Evolutionary conservation across 2,797 vertebrate species (phyloP), one percentile per base, ranked within the genome.

Genomic region (Poecile montanus): DNA sequence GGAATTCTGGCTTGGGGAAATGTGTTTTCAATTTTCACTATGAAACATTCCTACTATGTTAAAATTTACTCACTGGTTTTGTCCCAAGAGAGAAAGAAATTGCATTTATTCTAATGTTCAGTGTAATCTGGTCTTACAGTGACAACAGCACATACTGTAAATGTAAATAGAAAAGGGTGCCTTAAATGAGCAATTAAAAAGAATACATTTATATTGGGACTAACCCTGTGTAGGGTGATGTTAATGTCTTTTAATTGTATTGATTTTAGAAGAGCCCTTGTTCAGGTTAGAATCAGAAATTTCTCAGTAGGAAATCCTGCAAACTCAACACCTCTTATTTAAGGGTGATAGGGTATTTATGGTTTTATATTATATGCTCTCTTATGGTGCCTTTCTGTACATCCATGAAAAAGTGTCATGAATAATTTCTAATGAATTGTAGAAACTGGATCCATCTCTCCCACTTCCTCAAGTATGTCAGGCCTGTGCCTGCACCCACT

Each of bases 11-110:
- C 88, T 88, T 58, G 44, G 77, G 71, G 44, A 96, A 95, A 93
- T 89, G 71, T 90, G 94, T 81, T 94, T 94, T 91, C 87, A 86
- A 29, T 96, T 93, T 95, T 94, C 83, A 61, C 82, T 94, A 88
- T 97, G 85, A 97, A 92, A 97, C 97, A 97, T 98, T 97, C 95
- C 96, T 97, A 4, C 71, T 16, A 18, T 76, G 54, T 72, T 91
- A 93, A 65, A 93, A 91, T 90, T 85, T 91, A 88, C 82, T 91
- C 80, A 51, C 58, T 93, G 73, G 75, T 90, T 94, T 94, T 96
- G 45, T 94, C 93, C 95, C 93, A 57, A 74, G 94, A 87, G 91
- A 94, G 82, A 85, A 79, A 71, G 85, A 93, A 96, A 95, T 61
- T 93, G 82, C 56, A 11, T 88, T 93, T 73, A 72, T 95, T 76